A percentile compares a stretch with the other conserved stretches of the same genome.
Conservation (phyloP, 2,888 invertebrate genomes). For the Drosophila nigritarsus region DNA sequence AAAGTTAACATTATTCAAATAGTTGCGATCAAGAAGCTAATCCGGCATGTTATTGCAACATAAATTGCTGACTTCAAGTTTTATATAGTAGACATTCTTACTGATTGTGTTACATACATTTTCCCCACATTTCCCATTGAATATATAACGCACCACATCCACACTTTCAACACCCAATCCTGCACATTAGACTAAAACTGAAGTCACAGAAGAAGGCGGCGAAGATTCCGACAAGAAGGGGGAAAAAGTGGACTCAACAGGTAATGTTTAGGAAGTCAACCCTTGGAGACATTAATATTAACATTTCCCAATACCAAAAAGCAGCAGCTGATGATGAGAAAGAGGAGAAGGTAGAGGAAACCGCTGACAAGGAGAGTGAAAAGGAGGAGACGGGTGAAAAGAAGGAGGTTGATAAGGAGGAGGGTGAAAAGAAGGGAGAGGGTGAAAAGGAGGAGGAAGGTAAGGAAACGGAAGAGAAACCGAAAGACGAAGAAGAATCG, state of each 20-base stretch:
- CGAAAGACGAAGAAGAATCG: constrained; percentile 13
- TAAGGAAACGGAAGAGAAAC: constrained; percentile 23
- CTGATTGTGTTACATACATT: constrained; percentile 54
- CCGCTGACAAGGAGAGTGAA: constrained; percentile 28
- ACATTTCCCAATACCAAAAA: constrained; percentile 31
- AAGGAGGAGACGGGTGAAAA: constrained; percentile 14
- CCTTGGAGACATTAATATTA: constrained; percentile 21
- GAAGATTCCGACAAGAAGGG: constrained; percentile 50
- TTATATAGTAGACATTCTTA: constrained; percentile 18
- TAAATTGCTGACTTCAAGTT: constrained; percentile 21
- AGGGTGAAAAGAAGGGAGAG: constrained; percentile 14
- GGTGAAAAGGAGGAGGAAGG: constrained; percentile 10
- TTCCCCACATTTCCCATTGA: constrained; percentile 28
- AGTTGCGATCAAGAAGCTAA: constrained; percentile 45
- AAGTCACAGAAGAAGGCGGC: constrained; percentile 45
- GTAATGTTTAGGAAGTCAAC: constrained; percentile 49
- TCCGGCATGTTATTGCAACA: constrained; percentile 51
- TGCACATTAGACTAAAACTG: constrained; percentile 55
- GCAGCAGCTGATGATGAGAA: constrained; percentile 33
- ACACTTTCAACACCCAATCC: constrained; percentile 26
- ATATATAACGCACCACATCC: constrained; percentile 39
- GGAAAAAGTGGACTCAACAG: constrained; percentile 46
- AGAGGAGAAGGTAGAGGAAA: constrained; percentile 26
- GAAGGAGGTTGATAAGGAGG: constrained; percentile 10
- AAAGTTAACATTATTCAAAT: constrained; percentile 44